Evolutionary conservation across 2,113 vertebrate species (phyloP).

Genomic region (Anolis sagrei): DNA sequence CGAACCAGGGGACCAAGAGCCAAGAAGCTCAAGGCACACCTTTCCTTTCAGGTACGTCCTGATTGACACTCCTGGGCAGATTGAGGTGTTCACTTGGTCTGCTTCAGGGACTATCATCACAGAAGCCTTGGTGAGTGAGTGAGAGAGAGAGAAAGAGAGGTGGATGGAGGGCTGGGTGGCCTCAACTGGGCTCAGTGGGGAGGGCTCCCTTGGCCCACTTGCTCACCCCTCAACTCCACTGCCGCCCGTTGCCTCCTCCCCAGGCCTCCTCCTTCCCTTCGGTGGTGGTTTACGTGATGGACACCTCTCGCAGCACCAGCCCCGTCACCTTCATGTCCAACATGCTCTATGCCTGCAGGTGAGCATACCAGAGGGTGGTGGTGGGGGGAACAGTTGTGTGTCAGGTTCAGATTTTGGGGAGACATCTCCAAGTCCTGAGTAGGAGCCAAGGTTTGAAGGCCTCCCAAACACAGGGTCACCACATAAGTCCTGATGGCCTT

Average conservation of each 20-base stretch:
- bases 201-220: not conserved
- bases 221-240: not conserved
- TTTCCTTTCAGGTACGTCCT: constrained; percentile 85
- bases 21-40: not conserved
- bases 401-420: not conserved
- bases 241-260: not conserved
- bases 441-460: no score
- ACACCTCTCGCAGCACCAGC: constrained; percentile 93
- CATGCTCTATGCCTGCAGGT: constrained; percentile 99
- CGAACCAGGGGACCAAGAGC: no score
- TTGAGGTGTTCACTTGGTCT: constrained; percentile 98
- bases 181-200: not conserved
- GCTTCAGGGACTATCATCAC: constrained; percentile 98
- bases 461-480: no score
- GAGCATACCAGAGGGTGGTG: constrained; percentile 14
- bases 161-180: no score
- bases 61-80: constrained; percentile 98
- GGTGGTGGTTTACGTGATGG: constrained; percentile 96
- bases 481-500: no score
- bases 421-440: not conserved
- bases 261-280: constrained; percentile 96
- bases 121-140: constrained; percentile 86
- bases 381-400: not conserved
- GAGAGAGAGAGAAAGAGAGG: not conserved
- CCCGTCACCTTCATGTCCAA: constrained; percentile 99